Evolutionary conservation across 2,888 invertebrate genomes (phyloP).

Genomic region (Eutolmus rufibarbis): DNA sequence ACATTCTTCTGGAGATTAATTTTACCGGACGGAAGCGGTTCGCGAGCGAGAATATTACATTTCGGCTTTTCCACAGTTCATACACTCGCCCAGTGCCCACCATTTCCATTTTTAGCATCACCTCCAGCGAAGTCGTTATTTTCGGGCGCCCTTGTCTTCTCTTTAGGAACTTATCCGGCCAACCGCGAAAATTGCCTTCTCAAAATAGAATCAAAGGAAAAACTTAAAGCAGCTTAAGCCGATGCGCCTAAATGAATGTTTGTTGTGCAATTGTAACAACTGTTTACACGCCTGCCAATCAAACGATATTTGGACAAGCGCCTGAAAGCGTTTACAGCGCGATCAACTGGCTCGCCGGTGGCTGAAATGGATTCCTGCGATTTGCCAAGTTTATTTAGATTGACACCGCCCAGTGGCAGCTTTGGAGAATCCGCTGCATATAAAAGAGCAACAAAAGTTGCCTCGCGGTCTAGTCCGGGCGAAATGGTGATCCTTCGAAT

Average conservation of each 20-base stretch:
- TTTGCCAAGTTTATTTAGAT: neutral
- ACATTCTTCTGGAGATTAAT: neutral
- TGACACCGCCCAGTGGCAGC: neutral
- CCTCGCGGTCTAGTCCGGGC: neutral
- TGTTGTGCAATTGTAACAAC: neutral
- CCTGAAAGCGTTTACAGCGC: neutral
- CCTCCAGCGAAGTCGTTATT: neutral
- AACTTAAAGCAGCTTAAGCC: neutral
- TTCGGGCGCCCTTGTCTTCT: neutral
- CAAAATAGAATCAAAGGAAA: neutral
- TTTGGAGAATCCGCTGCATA: neutral
- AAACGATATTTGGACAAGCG: neutral
- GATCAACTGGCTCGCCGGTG: neutral
- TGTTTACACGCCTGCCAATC: neutral
- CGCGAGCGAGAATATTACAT: neutral
- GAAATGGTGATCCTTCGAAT: neutral
- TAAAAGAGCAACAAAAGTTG: conserved; percentile 3
- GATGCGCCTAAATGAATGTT: neutral
- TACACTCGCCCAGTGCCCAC: neutral
- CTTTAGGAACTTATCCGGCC: neutral
- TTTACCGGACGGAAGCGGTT: neutral
- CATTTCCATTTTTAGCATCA: neutral
- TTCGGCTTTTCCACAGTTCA: neutral
- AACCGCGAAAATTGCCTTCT: neutral
- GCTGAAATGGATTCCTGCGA: neutral